Evolutionary conservation across 2,888 invertebrate species (phyloP), one percentile per base, ranked within the genome.

Genomic region (Athalia cordata): DNA sequence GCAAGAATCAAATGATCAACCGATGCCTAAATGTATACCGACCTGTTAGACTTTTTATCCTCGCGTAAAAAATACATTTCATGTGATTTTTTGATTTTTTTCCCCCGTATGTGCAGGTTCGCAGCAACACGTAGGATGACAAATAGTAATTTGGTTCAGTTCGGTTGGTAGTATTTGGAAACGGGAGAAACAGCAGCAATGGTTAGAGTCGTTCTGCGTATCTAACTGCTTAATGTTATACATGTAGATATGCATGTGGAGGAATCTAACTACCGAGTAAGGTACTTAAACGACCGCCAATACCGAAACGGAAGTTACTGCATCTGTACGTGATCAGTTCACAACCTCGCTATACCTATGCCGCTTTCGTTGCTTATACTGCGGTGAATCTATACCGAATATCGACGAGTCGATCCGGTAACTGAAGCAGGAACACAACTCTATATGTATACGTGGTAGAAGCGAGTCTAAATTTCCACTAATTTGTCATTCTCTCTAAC

Each of bases 221-320:
- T 55, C 29, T 29, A 29, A 11, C 55, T 55, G 55, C 9, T 8
- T 55, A 55, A 55, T 55, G 55, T 55, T 47, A 55, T 13, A 52
- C 29, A 52, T 29, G 47, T 50, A 55, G 50, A 29, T 29, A 2
- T 29, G 29, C 55, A 55, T n/a, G 55, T 52, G 3, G 8, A 52
- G 47, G 57, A 45, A 11, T 43, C 59, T 43, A 55, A 59, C 8
- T 9, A 43, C 13, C 49, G 49, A 66, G n/a, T 59, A 6, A 50
- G 70, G n/a, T 72, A 15, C n/a, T 72, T 72, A 72, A 67, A 29
- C 67, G 67, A 11, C 29, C 47, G 52, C 52, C 67, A 50, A 67
- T 67, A 67, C 6, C 67, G 7, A 52, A 59, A 11, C 70, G 43
- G 43, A 47, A 72, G 70, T 52, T 72, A 72, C 13, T 47, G 70